phyloP scores from a whole-genome alignment of 2,113 vertebrate genomes.

The Caretta caretta region DNA sequence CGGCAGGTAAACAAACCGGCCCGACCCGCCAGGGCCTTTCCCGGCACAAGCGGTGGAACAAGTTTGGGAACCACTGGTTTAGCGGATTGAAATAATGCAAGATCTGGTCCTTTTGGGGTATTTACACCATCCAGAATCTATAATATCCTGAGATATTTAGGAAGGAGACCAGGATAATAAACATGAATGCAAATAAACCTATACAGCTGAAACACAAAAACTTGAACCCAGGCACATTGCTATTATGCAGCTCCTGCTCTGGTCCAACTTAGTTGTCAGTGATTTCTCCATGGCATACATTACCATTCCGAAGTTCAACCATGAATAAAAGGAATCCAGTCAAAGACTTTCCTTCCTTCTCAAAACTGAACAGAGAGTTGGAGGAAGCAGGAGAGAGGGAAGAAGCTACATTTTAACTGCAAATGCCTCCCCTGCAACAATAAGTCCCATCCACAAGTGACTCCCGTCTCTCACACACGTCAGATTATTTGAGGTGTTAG shows the following conservation, averaged over 20 bases:
- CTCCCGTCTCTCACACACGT: neutral
- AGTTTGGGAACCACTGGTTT: neutral
- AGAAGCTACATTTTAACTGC: neutral
- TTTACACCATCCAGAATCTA: neutral
- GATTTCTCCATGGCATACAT: neutral
- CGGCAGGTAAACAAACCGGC: too few species aligned
- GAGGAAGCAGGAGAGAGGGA: neutral
- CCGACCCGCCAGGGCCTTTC: too few species aligned
- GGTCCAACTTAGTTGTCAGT: neutral
- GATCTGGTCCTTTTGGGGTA: neutral
- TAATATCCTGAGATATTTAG: neutral
- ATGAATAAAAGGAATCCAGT: neutral
- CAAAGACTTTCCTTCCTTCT: neutral
- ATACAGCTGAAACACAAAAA: neutral
- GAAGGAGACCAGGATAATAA: neutral
- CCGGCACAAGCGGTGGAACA: too few species aligned
- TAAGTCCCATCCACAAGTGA: rapidly evolving
- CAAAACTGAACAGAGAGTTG: neutral
- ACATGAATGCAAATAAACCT: neutral
- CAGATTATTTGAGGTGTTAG: neutral
- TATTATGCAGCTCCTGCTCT: neutral
- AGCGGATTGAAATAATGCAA: neutral
- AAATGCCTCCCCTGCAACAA: neutral
- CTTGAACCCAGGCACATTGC: neutral
- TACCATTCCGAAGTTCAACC: neutral